Conservation (phyloP, 23 tunicate species). For the Trididemnum clinides region DNA sequence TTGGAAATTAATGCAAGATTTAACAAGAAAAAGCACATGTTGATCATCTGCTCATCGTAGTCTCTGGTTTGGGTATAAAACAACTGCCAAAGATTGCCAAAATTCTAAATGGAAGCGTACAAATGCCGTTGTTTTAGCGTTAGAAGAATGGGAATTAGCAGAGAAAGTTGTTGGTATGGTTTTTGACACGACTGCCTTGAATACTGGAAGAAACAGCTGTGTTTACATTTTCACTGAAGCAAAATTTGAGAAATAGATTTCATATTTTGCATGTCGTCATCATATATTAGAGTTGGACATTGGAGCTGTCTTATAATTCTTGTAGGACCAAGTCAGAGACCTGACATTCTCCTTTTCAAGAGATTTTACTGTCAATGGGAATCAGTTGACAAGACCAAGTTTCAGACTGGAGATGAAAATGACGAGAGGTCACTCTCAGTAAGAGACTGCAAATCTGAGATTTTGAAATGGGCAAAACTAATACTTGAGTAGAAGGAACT, state of each 20-base stretch:
- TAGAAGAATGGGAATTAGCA: slow-evolving; percentile 19
- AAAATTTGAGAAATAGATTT: neutral
- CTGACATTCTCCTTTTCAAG: slow-evolving; percentile 27
- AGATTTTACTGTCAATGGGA: slow-evolving; percentile 23
- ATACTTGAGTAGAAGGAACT: neutral
- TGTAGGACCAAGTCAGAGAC: slow-evolving; percentile 13
- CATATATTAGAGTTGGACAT: slow-evolving; percentile 21
- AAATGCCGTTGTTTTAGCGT: slow-evolving; percentile 30
- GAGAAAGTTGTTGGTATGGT: slow-evolving; percentile 19
- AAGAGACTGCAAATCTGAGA: slow-evolving; percentile 1
- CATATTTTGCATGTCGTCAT: slow-evolving; percentile 14
- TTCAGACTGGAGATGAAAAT: slow-evolving; percentile 3
- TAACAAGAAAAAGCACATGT: slow-evolving; percentile 17
- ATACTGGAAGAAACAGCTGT: slow-evolving; percentile 1
- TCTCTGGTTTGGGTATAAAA: slow-evolving; percentile 20
- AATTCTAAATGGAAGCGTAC: slow-evolving; percentile 7
- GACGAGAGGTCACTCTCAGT: neutral
- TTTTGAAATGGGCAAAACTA: slow-evolving; percentile 7
- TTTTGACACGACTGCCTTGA: slow-evolving; percentile 13
- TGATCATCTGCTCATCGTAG: neutral
- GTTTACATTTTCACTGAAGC: slow-evolving; percentile 5
- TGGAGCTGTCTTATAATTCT: slow-evolving; percentile 25
- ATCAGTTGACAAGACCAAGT: slow-evolving; percentile 23
- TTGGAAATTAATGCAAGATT: slow-evolving; percentile 33
- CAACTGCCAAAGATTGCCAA: slow-evolving; percentile 22